Evolutionary conservation across 2,888 invertebrate species (phyloP).

Genomic region (Dorcus hopei): DNA sequence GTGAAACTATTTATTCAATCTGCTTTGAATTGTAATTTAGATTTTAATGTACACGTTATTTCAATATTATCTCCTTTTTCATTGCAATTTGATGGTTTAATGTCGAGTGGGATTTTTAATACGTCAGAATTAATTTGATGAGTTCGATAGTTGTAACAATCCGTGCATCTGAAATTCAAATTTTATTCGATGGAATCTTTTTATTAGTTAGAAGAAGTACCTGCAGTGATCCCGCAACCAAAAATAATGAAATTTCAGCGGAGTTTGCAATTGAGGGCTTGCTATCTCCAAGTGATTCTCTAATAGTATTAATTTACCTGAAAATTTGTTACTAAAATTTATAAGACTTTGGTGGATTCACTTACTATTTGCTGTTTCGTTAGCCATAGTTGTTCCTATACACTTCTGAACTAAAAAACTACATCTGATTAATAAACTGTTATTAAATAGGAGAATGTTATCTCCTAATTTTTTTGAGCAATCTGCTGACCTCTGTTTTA

Average conservation of each 20-base stretch:
- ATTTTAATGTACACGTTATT: slow-evolving; percentile 55
- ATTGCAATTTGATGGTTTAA: slow-evolving; percentile 41
- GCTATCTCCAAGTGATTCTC: slow-evolving; percentile 15
- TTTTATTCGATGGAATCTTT: not conserved
- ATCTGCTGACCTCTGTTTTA: too few species aligned
- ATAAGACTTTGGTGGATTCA: not conserved
- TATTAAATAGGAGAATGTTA: too few species aligned
- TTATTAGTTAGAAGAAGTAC: slow-evolving; percentile 34
- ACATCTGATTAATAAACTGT: too few species aligned
- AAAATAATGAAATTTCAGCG: slow-evolving; percentile 45
- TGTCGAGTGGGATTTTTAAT: slow-evolving; percentile 53
- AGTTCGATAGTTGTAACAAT: slow-evolving; percentile 59
- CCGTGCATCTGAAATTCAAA: slow-evolving; percentile 50
- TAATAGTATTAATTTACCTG: slow-evolving; percentile 13
- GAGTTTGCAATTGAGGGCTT: not conserved
- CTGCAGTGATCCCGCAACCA: slow-evolving; percentile 64
- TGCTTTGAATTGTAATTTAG: slow-evolving; percentile 1
- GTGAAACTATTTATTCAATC: not conserved
- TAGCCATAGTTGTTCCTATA: not conserved
- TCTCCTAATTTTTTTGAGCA: too few species aligned
- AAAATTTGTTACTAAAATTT: not conserved
- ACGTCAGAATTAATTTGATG: slow-evolving; percentile 60
- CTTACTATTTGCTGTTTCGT: not conserved
- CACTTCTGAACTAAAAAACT: too few species aligned
- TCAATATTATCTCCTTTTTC: slow-evolving; percentile 43